A percentile compares a stretch with the other conserved stretches of the same genome.
These are phyloP conservation scores for Yoshiicerus persimilis DNA, from an alignment of 1,140 invertebrate genomes.

Conservation along the genomic window DNA sequence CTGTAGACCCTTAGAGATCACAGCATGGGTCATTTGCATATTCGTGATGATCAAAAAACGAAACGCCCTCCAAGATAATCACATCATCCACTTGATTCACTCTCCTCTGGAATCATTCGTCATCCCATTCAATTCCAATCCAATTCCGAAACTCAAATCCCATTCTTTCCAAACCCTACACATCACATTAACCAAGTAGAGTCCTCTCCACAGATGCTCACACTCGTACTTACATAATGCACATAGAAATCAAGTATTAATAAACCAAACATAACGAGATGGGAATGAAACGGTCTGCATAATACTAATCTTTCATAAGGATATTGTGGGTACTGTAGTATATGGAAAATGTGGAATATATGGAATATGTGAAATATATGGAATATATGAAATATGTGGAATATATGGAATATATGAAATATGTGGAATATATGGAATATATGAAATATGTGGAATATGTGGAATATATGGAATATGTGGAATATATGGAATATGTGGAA, in stretches of 20 bases:
- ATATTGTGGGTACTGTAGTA: no score
- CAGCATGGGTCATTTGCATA: conserved; percentile 41
- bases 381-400: no score
- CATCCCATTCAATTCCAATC: conserved; percentile 23
- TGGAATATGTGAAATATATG: no score
- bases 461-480: no score
- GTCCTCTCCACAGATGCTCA: not conserved
- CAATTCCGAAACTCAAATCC: conserved; percentile 15
- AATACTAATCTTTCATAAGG: not conserved
- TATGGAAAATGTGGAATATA: no score
- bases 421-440: no score
- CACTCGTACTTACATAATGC: not conserved
- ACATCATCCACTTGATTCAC: conserved; percentile 44
- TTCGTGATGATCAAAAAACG: conserved; percentile 43
- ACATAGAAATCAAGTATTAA: not conserved
- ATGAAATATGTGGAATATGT: no score
- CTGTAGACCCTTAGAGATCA: not conserved
- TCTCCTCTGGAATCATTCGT: conserved; percentile 9
- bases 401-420: no score
- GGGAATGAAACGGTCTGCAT: not conserved
- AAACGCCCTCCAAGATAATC: conserved; percentile 43
- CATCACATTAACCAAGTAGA: not conserved
- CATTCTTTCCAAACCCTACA: not conserved
- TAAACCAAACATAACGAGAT: not conserved
- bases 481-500: no score